Conservation (phyloP, 2,888 invertebrate genomes). For the Molorchus minor region DNA sequence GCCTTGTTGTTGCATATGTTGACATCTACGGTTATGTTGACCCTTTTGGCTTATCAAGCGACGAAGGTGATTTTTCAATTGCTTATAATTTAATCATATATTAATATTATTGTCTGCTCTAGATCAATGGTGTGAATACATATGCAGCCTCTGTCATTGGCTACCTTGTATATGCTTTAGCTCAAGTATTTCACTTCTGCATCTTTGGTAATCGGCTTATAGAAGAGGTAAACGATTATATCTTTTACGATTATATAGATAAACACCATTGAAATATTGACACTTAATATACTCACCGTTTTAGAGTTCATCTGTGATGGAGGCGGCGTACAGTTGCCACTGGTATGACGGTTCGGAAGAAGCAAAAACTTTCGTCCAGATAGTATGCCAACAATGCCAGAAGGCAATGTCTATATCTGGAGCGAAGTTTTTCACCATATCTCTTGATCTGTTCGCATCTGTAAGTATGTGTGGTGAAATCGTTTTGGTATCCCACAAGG, state of each 20-base stretch:
- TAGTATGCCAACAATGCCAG: slow-evolving; percentile 90
- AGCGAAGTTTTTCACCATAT: slow-evolving; percentile 89
- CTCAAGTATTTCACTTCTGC: slow-evolving; percentile 88
- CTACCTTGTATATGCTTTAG: slow-evolving; percentile 81
- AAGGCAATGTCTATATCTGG: slow-evolving; percentile 90
- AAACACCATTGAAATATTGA: too few species aligned
- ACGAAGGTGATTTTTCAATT: slow-evolving; percentile 71
- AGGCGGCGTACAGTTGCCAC: slow-evolving; percentile 89
- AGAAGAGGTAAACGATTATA: slow-evolving; percentile 74
- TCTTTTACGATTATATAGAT: too few species aligned
- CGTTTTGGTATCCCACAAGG: neutral
- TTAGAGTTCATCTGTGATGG: slow-evolving; percentile 90
- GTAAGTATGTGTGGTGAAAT: slow-evolving; percentile 65
- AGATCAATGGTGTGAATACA: slow-evolving; percentile 79
- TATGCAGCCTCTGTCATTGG: slow-evolving; percentile 83
- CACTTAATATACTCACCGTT: slow-evolving; percentile 5
- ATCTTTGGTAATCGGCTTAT: slow-evolving; percentile 87
- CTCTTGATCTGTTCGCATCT: slow-evolving; percentile 87
- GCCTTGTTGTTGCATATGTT: slow-evolving; percentile 86
- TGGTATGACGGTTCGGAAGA: slow-evolving; percentile 93
- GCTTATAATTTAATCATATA: neutral
- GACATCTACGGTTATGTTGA: slow-evolving; percentile 83
- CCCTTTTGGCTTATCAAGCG: slow-evolving; percentile 85
- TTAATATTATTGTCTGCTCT: slow-evolving; percentile 36
- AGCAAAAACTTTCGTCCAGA: slow-evolving; percentile 89